A percentile compares a stretch with the other conserved stretches of the same genome.
phyloP scores from a whole-genome alignment of 2,888 invertebrate genomes.

The Ethmia dodecea region DNA sequence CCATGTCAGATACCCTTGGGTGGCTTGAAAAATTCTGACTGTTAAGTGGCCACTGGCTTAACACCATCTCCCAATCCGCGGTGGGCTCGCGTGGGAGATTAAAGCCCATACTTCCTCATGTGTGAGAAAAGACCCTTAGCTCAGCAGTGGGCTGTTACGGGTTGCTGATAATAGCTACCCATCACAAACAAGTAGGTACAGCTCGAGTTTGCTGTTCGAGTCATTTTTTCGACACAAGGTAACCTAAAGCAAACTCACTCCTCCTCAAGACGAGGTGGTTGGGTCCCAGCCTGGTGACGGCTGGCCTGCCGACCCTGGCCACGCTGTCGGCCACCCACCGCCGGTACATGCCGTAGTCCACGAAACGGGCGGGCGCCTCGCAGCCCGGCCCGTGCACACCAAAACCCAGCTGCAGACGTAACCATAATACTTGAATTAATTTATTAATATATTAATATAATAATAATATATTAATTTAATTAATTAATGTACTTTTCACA shows the following conservation, averaged over 20 bases:
- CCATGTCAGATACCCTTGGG: too few species aligned
- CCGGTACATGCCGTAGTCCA: too few species aligned
- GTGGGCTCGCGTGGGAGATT: too few species aligned
- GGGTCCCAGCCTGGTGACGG: constrained; percentile 31
- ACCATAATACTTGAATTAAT: not conserved
- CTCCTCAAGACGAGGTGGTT: constrained; percentile 39
- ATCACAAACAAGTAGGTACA: too few species aligned
- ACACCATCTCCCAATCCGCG: too few species aligned
- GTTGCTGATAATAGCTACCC: too few species aligned
- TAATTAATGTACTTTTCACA: not conserved
- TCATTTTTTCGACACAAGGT: not conserved
- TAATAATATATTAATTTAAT: not conserved
- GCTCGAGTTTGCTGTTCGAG: too few species aligned
- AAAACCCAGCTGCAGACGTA: constrained; percentile 36
- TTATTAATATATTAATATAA: not conserved
- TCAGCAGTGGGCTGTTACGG: too few species aligned
- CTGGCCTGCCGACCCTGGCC: constrained; percentile 32
- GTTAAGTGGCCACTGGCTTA: too few species aligned
- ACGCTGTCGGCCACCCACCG: constrained; percentile 34
- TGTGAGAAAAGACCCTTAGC: too few species aligned
- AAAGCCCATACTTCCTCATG: too few species aligned
- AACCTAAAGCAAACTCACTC: constrained; percentile 20
- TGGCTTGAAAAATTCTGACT: too few species aligned
- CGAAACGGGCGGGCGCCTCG: constrained; percentile 33
- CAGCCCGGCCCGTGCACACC: constrained; percentile 49